Evolutionary conservation across 2,113 vertebrate species (phyloP), one percentile per base, ranked within the genome.

Genomic region (Dicrurus megarhynchus): DNA sequence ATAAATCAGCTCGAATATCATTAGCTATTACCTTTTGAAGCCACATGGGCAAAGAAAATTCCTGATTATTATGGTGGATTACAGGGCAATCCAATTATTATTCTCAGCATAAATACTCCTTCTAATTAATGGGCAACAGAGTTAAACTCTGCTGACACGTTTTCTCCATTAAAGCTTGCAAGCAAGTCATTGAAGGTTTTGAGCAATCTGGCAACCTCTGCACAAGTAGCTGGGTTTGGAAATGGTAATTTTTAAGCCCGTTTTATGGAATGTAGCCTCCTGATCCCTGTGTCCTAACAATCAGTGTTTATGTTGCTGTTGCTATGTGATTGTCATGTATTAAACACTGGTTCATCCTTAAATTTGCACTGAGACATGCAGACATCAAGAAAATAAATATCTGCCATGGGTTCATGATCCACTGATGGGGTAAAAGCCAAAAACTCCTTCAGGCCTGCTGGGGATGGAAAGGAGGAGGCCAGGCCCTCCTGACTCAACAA

Each of bases 1-100:
- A 28, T 16, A 52, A 69, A 83, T 84, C 32, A 87, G 47, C 33
- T 68, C 57, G 10, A 84, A 24, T 42, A 44, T 32, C 50, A 44
- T 78, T 64, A 84, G 26, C n/a, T 61, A 15, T 82, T 30, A 77
- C 82, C 21, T 95, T 94, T 77, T 19, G 57, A 69, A 81, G 55
- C 53, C 26, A 68, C 42, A 10, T 0, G 1, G 44, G 67, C 53
- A 89, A 83, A 63, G 42, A 87, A 95, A 94, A 93, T 61, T 87
- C 61, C 78, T 82, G 61, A 79, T 89, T 73, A 71, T 95, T 95
- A 65, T 41, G 39, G 44, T 57, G 70, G 78, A 95, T 91, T 93
- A 91, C 57, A 89, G 41, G 41, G 77, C 81, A 96, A 94, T 79
- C 53, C 74, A 47, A 79, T 93, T 89, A 87, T 64, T 64, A 70